Conservation (phyloP, 2,113 vertebrate species). For the Pithys albifrons region DNA sequence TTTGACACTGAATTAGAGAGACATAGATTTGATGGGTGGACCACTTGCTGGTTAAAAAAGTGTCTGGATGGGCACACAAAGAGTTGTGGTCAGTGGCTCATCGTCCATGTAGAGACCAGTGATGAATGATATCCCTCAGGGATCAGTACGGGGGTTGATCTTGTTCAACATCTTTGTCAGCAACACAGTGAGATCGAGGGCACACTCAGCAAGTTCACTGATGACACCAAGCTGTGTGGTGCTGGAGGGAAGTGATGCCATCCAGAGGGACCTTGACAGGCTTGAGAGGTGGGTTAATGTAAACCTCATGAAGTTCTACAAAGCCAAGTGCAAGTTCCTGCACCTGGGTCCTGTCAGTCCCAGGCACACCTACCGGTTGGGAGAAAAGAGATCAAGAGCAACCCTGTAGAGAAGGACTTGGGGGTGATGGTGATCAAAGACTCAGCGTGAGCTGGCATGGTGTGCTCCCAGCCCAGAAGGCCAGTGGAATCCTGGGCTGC, state of each 20-base stretch:
- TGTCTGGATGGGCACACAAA: not conserved
- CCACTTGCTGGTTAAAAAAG: not conserved
- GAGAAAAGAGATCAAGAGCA: not conserved
- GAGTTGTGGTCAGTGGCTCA: not conserved
- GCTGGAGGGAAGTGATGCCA: not conserved
- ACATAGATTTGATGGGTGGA: not conserved
- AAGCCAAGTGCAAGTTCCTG: not conserved
- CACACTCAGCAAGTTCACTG: not conserved
- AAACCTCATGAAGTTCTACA: not conserved
- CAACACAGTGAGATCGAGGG: not conserved
- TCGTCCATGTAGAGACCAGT: not conserved
- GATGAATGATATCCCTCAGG: not conserved
- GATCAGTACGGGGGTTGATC: not conserved
- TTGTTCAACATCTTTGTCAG: not conserved
- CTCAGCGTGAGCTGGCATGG: not conserved
- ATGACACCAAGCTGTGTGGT: not conserved
- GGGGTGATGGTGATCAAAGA: not conserved
- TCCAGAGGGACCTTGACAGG: not conserved
- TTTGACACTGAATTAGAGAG: not conserved
- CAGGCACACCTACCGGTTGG: not conserved
- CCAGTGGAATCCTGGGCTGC: not conserved
- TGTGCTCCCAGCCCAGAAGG: not conserved
- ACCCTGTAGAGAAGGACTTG: not conserved
- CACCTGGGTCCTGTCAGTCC: not conserved
- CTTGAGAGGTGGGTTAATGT: not conserved